These are phyloP conservation scores for Podiceps cristatus DNA, from an alignment of 2,113 vertebrate species.

Conservation along the genomic window DNA sequence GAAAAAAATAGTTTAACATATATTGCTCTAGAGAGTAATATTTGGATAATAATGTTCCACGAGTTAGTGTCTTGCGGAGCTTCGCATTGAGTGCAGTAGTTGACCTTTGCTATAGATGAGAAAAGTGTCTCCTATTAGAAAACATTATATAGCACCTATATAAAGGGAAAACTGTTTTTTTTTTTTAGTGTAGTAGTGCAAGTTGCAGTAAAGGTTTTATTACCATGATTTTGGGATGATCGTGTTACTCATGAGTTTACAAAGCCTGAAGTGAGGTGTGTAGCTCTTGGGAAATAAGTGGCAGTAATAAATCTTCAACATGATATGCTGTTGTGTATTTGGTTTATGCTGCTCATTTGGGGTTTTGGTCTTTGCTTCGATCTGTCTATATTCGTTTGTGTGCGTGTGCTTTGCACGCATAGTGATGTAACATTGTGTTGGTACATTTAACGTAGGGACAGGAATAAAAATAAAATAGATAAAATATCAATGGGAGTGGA, in stretches of 20 bases:
- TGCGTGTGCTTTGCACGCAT: neutral
- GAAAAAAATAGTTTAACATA: constrained; percentile 44
- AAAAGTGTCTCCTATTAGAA: neutral
- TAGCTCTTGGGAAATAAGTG: neutral
- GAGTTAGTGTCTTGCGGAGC: neutral
- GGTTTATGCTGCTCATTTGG: neutral
- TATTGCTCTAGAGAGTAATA: constrained; percentile 36
- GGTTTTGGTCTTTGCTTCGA: neutral
- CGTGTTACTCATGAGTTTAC: neutral
- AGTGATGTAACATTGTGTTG: neutral
- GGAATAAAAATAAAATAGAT: neutral
- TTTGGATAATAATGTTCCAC: constrained; percentile 30
- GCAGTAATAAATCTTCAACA: neutral
- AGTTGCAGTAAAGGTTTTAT: constrained; percentile 13
- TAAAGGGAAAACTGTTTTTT: neutral
- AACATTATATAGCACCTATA: neutral
- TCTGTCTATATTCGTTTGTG: neutral
- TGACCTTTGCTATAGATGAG: constrained; percentile 37
- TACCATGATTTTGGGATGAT: neutral
- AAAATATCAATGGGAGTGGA: neutral
- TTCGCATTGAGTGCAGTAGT: neutral
- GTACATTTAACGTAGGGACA: neutral
- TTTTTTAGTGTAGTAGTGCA: neutral
- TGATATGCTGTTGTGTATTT: neutral
- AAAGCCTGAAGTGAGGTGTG: neutral